A percentile compares a stretch with the other conserved stretches of the same genome.
phyloP scores from a whole-genome alignment of 2,113 vertebrate genomes.

The Sitta europaea region DNA sequence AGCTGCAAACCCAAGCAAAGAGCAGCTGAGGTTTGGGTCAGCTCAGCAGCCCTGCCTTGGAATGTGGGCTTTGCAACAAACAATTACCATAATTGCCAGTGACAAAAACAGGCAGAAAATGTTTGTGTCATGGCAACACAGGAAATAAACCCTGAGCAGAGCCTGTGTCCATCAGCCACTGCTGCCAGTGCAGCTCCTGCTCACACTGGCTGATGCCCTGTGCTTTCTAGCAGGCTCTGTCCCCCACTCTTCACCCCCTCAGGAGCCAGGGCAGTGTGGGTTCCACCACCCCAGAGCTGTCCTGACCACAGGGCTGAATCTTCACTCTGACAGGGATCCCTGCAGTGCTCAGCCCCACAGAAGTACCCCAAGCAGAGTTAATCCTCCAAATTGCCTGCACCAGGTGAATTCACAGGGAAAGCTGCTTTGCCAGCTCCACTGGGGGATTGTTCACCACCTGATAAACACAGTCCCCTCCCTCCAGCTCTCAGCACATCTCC shows the following conservation, averaged over 20 bases:
- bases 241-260: fast-evolving
- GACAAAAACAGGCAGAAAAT: conserved; percentile 18
- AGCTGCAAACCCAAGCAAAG: not conserved
- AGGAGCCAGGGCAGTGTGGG: not conserved
- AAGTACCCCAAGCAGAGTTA: not conserved
- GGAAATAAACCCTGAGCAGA: not conserved
- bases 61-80: not conserved
- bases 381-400: not conserved
- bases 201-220: fast-evolving
- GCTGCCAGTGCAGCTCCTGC: not conserved
- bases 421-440: not conserved
- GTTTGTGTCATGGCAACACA: not conserved
- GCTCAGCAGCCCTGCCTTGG: not conserved
- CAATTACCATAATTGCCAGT: conserved; percentile 9
- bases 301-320: fast-evolving
- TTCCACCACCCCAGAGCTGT: not conserved
- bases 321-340: fast-evolving
- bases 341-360: not conserved
- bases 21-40: conserved; percentile 17
- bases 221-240: not conserved
- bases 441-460: not conserved
- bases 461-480: not conserved
- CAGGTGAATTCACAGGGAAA: not conserved
- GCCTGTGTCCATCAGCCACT: not conserved
- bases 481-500: not conserved